Evolutionary conservation across 2,113 vertebrate genomes (phyloP).

Genomic region (Galbula dea): DNA sequence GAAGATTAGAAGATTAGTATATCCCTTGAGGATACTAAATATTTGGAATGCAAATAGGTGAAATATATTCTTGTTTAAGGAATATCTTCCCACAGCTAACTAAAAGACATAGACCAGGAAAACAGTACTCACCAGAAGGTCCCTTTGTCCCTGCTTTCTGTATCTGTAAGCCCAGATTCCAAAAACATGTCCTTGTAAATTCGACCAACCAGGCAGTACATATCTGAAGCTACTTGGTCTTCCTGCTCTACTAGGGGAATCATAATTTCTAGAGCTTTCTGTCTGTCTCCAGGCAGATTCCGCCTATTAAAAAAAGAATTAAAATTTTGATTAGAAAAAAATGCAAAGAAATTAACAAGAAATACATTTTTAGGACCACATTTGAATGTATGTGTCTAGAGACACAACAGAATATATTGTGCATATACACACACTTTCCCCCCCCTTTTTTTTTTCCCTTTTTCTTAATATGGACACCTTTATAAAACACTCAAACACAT

Average conservation of each 20-base stretch:
- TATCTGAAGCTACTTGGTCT: constrained; percentile 92
- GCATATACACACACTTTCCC: neutral
- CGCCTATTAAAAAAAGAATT: constrained; percentile 74
- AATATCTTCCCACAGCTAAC: neutral
- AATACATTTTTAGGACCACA: neutral
- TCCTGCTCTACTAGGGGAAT: constrained; percentile 88
- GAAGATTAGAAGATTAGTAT: neutral
- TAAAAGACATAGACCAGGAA: neutral
- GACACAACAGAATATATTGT: neutral
- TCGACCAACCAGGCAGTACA: constrained; percentile 94
- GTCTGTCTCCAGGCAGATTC: constrained; percentile 87
- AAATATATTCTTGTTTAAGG: neutral
- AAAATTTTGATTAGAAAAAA: neutral
- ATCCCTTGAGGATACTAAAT: neutral
- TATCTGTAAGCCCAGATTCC: constrained; percentile 90
- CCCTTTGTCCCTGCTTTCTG: constrained; percentile 86
- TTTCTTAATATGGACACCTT: neutral
- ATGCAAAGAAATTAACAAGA: neutral
- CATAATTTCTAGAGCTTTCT: constrained; percentile 94
- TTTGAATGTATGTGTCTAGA: neutral
- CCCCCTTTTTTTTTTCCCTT: neutral
- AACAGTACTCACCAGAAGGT: constrained; percentile 82
- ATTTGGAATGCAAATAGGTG: neutral
- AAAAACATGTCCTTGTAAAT: constrained; percentile 97
- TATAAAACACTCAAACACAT: neutral